A percentile compares a stretch with the other conserved stretches of the same genome.
These are phyloP conservation scores for Choristoneura rosaceana DNA, from an alignment of 2,888 invertebrate species.

Conservation along the genomic window DNA sequence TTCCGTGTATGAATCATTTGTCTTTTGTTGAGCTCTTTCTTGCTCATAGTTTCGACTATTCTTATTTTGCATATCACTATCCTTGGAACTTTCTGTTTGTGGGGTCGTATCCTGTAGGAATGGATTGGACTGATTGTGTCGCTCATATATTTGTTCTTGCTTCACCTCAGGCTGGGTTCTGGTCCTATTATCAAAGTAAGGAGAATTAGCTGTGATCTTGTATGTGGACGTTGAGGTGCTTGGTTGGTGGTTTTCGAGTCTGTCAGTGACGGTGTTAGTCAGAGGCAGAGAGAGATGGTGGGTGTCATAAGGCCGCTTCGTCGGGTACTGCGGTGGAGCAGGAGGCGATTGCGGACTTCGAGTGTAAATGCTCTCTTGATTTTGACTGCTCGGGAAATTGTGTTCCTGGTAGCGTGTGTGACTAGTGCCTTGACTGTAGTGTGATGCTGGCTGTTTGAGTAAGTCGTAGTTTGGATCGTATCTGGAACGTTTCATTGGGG, in stretches of 20 bases:
- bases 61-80: slow-evolving; percentile 55
- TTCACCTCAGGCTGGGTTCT: slow-evolving; percentile 63
- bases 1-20: slow-evolving; percentile 62
- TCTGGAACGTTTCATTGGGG: slow-evolving; percentile 65
- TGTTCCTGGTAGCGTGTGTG: slow-evolving; percentile 75
- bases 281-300: slow-evolving; percentile 79
- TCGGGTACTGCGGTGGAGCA: slow-evolving; percentile 67
- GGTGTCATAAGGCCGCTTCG: slow-evolving; percentile 75
- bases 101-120: slow-evolving; percentile 70
- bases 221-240: slow-evolving; percentile 64
- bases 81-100: slow-evolving; percentile 57
- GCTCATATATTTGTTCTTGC: slow-evolving; percentile 70
- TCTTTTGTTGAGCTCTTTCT: slow-evolving; percentile 54
- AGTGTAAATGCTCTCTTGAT: slow-evolving; percentile 82
- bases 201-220: slow-evolving; percentile 80
- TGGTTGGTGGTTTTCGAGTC: slow-evolving; percentile 72
- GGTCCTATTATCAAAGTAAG: slow-evolving; percentile 80
- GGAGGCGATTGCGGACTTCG: slow-evolving; percentile 80
- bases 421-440: slow-evolving; percentile 77
- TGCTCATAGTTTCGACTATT: slow-evolving; percentile 54
- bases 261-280: slow-evolving; percentile 74
- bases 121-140: slow-evolving; percentile 71
- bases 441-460: slow-evolving; percentile 83
- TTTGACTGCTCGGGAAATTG: slow-evolving; percentile 70
- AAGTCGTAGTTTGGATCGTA: slow-evolving; percentile 84